Evolutionary conservation across 2,888 invertebrate species (phyloP).

Genomic region (Eupithecia inturbata): DNA sequence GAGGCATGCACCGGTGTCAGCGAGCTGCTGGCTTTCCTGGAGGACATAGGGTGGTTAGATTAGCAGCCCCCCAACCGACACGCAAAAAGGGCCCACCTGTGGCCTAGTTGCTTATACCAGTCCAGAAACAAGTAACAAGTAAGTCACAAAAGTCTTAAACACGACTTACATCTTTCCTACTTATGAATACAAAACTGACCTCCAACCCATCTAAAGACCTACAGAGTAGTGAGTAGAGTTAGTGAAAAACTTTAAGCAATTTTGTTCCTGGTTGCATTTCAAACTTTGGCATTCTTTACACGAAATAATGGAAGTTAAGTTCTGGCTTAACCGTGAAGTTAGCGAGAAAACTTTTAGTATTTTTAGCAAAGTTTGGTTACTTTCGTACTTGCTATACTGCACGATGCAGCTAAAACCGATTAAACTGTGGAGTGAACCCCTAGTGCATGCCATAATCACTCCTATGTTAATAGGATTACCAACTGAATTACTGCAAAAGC

Average conservation of each 20-base stretch:
- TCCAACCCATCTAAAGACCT: not conserved
- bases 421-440: constrained; percentile 16
- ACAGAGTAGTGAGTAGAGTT: no score
- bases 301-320: not conserved
- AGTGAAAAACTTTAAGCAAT: not conserved
- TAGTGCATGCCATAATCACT: constrained; percentile 27
- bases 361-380: not conserved
- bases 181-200: no score
- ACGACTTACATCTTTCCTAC: no score
- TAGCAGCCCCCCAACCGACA: no score
- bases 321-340: not conserved
- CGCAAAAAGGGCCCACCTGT: no score
- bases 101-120: no score
- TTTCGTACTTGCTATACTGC: not conserved
- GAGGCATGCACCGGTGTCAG: no score
- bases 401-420: not conserved
- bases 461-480: constrained; percentile 30
- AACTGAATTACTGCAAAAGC: constrained; percentile 35
- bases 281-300: not conserved
- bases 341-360: not conserved
- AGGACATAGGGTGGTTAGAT: no score
- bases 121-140: no score
- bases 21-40: no score
- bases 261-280: constrained; percentile 3
- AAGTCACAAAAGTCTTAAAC: no score